phyloP scores from a whole-genome alignment of 1,140 invertebrate genomes.

The Magallana ariakensis region DNA sequence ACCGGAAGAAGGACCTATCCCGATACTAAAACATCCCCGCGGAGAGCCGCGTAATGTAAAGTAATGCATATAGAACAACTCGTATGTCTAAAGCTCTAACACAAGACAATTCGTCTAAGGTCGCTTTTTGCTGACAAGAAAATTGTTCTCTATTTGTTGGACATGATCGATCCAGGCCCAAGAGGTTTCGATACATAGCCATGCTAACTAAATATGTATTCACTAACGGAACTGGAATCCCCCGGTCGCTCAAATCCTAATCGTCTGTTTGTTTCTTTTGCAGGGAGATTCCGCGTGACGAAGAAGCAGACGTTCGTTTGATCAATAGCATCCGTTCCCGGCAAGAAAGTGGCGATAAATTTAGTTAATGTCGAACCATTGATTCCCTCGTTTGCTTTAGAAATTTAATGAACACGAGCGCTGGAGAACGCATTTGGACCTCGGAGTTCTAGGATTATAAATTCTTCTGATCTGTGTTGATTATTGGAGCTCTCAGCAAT shows the following conservation, averaged over 20 bases:
- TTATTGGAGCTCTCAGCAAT: not conserved
- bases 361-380: constrained; percentile 13
- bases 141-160: not conserved
- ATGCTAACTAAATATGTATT: not conserved
- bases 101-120: not conserved
- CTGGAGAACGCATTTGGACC: not conserved
- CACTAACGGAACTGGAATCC: not conserved
- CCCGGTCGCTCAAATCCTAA: not conserved
- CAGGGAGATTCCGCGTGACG: not conserved
- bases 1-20: too few relatives aligned
- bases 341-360: constrained; percentile 19
- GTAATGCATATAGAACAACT: not conserved
- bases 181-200: not conserved
- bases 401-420: constrained; percentile 6
- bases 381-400: not conserved
- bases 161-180: not conserved
- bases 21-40: too few relatives aligned
- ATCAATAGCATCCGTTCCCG: not conserved
- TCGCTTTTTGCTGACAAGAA: constrained; percentile 11
- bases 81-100: not conserved
- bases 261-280: not conserved
- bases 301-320: not conserved
- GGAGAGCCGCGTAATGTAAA: not conserved
- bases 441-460: not conserved
- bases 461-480: not conserved